phyloP scores from a whole-genome alignment of 2,113 vertebrate species.

The Crypturellus undulatus region DNA sequence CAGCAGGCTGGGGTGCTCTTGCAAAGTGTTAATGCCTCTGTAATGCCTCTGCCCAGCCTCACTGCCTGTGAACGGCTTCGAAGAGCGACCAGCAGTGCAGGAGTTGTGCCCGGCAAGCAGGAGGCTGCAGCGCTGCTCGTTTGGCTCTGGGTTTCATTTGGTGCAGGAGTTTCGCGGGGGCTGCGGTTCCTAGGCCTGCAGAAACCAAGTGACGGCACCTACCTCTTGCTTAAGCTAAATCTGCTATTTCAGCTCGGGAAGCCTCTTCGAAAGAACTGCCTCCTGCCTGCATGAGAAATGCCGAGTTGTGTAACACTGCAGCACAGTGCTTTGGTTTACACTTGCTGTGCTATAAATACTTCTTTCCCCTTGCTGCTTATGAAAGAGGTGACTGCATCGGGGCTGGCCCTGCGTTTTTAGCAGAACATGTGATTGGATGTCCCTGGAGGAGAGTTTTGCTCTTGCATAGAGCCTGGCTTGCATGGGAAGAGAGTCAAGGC shows the following conservation, averaged over 20 bases:
- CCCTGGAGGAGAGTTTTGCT: slow-evolving; percentile 18
- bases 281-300: background rate
- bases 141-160: background rate
- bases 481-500: background rate
- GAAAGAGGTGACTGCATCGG: slow-evolving; percentile 60
- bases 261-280: background rate
- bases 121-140: background rate
- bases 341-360: slow-evolving; percentile 67
- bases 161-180: accelerated
- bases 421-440: slow-evolving; percentile 35
- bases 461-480: background rate
- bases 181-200: background rate
- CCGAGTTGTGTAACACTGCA: slow-evolving; percentile 69
- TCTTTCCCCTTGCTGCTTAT: slow-evolving; percentile 49
- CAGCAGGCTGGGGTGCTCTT: background rate
- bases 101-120: background rate
- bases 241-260: background rate
- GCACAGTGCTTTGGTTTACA: slow-evolving; percentile 48
- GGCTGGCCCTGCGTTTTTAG: slow-evolving; percentile 48
- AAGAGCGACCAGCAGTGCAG: background rate
- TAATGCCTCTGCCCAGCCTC: background rate
- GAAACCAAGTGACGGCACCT: background rate
- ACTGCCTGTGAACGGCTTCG: background rate
- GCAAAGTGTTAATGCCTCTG: background rate
- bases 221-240: background rate